Evolutionary conservation across 2,797 vertebrate species (phyloP).

Genomic region (Mallotus villosus): DNA sequence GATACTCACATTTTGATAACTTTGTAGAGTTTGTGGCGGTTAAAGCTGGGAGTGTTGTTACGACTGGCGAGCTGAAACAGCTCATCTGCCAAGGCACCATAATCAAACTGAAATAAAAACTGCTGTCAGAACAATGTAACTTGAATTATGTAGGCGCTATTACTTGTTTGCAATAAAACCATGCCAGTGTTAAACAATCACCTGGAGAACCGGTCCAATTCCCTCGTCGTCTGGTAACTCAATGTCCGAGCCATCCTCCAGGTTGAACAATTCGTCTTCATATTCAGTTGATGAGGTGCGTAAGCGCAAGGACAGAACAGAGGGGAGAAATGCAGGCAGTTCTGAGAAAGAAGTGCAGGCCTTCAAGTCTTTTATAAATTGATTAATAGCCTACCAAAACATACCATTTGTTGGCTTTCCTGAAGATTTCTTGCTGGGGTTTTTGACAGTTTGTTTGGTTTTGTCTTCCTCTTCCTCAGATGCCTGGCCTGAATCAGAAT

Average conservation of each 20-base stretch:
- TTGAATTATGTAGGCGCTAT: neutral
- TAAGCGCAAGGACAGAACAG: constrained; percentile 22
- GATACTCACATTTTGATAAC: constrained; percentile 68
- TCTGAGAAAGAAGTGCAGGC: neutral
- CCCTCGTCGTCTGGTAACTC: constrained; percentile 40
- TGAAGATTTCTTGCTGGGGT: neutral
- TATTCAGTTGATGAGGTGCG: constrained; percentile 23
- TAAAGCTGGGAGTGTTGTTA: constrained; percentile 72
- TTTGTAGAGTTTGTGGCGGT: constrained; percentile 81
- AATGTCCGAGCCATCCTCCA: constrained; percentile 32
- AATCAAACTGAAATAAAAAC: constrained; percentile 81
- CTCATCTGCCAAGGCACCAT: constrained; percentile 78
- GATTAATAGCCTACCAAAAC: neutral
- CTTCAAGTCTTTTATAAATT: no score
- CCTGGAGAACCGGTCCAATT: constrained; percentile 83
- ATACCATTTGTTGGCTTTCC: constrained; percentile 55
- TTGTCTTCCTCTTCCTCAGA: constrained; percentile 45
- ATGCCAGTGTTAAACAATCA: constrained; percentile 41
- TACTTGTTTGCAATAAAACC: neutral
- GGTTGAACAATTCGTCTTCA: constrained; percentile 22
- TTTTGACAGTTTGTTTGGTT: neutral
- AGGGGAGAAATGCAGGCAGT: constrained; percentile 1
- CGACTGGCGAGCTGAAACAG: constrained; percentile 79
- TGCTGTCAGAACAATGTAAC: neutral
- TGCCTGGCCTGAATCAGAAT: constrained; percentile 48